These are phyloP conservation scores for Mylabris phalerata DNA, from an alignment of 1,140 invertebrate species.

Conservation along the genomic window DNA sequence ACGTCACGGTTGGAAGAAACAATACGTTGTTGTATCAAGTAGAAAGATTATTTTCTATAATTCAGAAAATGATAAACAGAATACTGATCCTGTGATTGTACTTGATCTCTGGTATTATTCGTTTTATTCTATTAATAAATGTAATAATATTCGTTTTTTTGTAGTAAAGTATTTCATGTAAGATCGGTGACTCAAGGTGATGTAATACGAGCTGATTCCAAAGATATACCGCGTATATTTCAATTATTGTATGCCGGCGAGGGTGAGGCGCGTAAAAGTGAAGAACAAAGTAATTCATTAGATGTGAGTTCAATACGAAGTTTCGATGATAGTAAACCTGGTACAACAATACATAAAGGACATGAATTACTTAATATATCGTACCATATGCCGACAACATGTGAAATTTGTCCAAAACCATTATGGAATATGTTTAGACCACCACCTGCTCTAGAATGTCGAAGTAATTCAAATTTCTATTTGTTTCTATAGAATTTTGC, in stretches of 20 bases:
- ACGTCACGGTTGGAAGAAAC: slow-evolving; percentile 93
- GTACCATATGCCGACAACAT: slow-evolving; percentile 96
- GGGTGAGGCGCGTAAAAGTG: slow-evolving; percentile 81
- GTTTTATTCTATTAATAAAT: slow-evolving; percentile 26
- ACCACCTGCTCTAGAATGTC: slow-evolving; percentile 92
- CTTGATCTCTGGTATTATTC: slow-evolving; percentile 78
- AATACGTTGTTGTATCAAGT: slow-evolving; percentile 94
- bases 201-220: slow-evolving; percentile 95
- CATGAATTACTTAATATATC: slow-evolving; percentile 95
- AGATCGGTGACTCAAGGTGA: slow-evolving; percentile 96
- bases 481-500: not conserved
- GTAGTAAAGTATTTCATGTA: slow-evolving; percentile 97
- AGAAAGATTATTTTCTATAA: slow-evolving; percentile 98
- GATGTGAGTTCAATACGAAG: slow-evolving; percentile 44
- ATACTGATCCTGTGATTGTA: slow-evolving; percentile 89
- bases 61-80: slow-evolving; percentile 88
- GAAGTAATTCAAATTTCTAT: slow-evolving; percentile 57
- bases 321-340: slow-evolving; percentile 59
- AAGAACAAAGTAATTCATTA: slow-evolving; percentile 52
- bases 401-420: slow-evolving; percentile 94
- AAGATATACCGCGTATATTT: slow-evolving; percentile 98
- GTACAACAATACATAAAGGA: slow-evolving; percentile 81
- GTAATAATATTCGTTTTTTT: slow-evolving; percentile 34
- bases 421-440: slow-evolving; percentile 96
- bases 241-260: slow-evolving; percentile 92